Conservation (phyloP, 1,140 invertebrate species). For the Periplaneta americana region DNA sequence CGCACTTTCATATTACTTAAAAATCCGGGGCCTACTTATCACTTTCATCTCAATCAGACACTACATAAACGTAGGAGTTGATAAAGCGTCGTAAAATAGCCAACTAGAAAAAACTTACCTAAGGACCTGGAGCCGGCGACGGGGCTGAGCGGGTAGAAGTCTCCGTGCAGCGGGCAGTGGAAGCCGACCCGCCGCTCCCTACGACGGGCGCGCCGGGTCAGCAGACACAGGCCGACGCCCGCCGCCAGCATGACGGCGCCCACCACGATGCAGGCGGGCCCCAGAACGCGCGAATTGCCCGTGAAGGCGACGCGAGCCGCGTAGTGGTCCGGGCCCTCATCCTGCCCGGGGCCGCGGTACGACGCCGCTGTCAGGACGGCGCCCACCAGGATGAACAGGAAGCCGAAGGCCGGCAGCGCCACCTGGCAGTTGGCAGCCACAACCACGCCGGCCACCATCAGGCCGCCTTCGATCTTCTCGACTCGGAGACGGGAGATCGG, state of each 20-base stretch:
- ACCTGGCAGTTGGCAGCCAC: conserved; percentile 70
- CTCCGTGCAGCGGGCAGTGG: conserved; percentile 70
- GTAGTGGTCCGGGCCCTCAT: conserved; percentile 17
- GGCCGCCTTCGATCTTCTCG: conserved; percentile 66
- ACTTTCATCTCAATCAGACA: too few relatives aligned
- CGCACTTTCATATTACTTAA: too few relatives aligned
- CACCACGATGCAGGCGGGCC: conserved; percentile 64
- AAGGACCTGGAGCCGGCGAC: conserved; percentile 34
- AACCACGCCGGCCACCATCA: conserved; percentile 66
- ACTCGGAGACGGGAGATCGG: conserved; percentile 55
- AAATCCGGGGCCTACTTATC: too few relatives aligned
- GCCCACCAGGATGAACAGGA: conserved; percentile 16
- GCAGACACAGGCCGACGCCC: conserved; percentile 52
- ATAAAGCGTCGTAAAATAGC: too few relatives aligned
- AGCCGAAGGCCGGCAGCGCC: conserved; percentile 58
- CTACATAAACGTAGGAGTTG: too few relatives aligned
- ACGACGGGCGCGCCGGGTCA: conserved; percentile 56
- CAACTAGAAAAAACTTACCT: conserved; percentile 36
- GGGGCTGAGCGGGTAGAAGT: conserved; percentile 65
- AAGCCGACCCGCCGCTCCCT: conserved; percentile 63
- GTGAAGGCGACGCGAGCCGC: conserved; percentile 59
- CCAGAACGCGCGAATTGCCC: conserved; percentile 62
- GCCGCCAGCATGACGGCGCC: conserved; percentile 59
- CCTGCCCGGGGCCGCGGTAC: conserved; percentile 10
- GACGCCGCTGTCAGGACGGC: conserved; percentile 3